Percentiles rank a stretch among this genome's conserved stretches.
phyloP scores from a whole-genome alignment of 2,113 vertebrate genomes.

The Emydocephalus ijimae region DNA sequence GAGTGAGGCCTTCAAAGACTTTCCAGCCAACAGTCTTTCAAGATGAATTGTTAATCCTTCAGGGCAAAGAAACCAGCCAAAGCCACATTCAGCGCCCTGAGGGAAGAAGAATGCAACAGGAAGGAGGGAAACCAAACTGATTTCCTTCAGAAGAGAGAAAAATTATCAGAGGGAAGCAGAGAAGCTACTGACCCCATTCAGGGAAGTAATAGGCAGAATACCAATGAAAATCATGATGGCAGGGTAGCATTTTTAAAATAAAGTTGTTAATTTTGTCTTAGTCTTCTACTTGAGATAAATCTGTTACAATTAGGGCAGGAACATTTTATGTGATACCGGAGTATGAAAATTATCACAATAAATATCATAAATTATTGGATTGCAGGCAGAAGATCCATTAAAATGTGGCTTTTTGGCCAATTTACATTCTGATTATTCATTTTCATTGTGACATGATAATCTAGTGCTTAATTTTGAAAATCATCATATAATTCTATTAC shows the following conservation, averaged over 20 bases:
- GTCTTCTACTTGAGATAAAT: background rate
- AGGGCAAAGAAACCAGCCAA: constrained; percentile 10
- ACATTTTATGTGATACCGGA: background rate
- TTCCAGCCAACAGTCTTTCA: background rate
- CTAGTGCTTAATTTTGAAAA: background rate
- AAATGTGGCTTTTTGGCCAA: background rate
- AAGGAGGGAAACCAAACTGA: background rate
- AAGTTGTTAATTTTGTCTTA: background rate
- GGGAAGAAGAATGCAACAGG: background rate
- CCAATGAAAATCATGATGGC: background rate
- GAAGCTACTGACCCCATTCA: background rate
- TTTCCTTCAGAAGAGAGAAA: background rate
- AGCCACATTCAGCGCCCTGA: background rate
- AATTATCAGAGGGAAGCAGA: background rate
- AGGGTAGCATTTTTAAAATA: background rate
- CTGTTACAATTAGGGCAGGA: background rate
- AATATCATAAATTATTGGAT: background rate
- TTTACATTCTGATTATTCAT: background rate
- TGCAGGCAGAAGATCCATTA: background rate
- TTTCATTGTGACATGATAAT: background rate
- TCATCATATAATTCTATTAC: background rate
- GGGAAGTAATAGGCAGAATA: background rate
- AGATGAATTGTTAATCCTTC: background rate
- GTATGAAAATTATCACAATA: too few relatives aligned
- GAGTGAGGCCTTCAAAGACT: background rate